Conservation (phyloP, 2,888 invertebrate genomes). For the Suillia variegata region DNA sequence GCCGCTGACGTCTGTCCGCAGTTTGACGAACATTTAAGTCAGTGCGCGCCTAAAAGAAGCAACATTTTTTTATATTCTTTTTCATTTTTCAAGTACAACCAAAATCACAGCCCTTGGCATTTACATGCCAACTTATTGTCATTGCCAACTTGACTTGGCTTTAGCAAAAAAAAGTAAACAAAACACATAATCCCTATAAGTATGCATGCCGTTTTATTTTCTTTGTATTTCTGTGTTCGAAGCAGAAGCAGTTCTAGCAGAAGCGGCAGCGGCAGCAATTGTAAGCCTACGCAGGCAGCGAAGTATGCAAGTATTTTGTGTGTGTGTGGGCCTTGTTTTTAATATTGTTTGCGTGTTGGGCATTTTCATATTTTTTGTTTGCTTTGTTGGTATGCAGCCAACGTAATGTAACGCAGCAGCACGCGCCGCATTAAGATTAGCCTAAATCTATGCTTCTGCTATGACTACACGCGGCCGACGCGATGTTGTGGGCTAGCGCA, state of each 20-base stretch:
- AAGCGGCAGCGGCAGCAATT: too few relatives aligned
- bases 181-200: conserved; percentile 6
- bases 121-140: conserved; percentile 19
- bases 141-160: conserved; percentile 21
- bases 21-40: too few relatives aligned
- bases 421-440: conserved; percentile 33
- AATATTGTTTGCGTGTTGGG: conserved; percentile 20
- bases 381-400: conserved; percentile 33
- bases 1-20: too few relatives aligned
- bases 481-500: not conserved
- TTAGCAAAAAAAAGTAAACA: not conserved
- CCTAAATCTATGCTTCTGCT: conserved; percentile 6
- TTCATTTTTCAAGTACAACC: not conserved
- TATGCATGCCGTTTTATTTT: conserved; percentile 7
- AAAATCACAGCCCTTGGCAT: not conserved
- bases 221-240: not conserved
- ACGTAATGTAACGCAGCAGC: conserved; percentile 34
- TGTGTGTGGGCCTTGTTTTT: conserved; percentile 3
- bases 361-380: conserved; percentile 23
- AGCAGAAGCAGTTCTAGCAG: not conserved
- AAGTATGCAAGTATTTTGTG: conserved; percentile 14
- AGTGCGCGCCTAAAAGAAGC: too few relatives aligned
- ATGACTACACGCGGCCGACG: conserved; percentile 1
- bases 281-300: not conserved
- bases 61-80: too few relatives aligned